These are phyloP conservation scores for Sebastes jordani DNA, from an alignment of 2,797 vertebrate species.

Conservation along the genomic window DNA sequence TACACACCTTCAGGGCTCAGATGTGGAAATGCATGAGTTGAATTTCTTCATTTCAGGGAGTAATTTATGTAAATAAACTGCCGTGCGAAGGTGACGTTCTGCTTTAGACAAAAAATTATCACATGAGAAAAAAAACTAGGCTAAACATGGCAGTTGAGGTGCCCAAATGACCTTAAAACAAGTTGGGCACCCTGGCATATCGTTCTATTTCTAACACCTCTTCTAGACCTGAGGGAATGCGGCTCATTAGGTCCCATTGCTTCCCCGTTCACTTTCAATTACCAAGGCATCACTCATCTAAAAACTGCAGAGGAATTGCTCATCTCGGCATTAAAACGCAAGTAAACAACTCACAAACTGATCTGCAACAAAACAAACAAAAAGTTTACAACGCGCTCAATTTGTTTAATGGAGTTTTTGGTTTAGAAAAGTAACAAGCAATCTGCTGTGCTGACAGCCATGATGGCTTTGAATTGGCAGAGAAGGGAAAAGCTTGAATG, in stretches of 20 bases:
- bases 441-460: background rate
- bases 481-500: slow-evolving; percentile 4
- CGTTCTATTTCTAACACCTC: background rate
- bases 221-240: slow-evolving; percentile 12
- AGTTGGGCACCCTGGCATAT: background rate
- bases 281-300: slow-evolving; percentile 21
- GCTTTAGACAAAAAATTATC: background rate
- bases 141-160: background rate
- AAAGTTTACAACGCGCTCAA: slow-evolving; percentile 1
- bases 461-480: background rate
- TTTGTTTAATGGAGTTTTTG: slow-evolving; percentile 6
- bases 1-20: background rate
- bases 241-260: slow-evolving; percentile 37
- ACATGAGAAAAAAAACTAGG: background rate
- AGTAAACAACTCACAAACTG: background rate
- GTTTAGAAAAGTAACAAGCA: slow-evolving; percentile 3
- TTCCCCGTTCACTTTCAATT: slow-evolving; percentile 33
- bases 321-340: background rate
- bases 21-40: background rate
- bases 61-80: background rate
- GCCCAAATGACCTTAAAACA: background rate
- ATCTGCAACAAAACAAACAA: background rate
- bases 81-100: background rate
- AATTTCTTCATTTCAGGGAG: background rate
- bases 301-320: background rate